phyloP scores from a whole-genome alignment of 2,113 vertebrate genomes.

The Sterna hirundo region DNA sequence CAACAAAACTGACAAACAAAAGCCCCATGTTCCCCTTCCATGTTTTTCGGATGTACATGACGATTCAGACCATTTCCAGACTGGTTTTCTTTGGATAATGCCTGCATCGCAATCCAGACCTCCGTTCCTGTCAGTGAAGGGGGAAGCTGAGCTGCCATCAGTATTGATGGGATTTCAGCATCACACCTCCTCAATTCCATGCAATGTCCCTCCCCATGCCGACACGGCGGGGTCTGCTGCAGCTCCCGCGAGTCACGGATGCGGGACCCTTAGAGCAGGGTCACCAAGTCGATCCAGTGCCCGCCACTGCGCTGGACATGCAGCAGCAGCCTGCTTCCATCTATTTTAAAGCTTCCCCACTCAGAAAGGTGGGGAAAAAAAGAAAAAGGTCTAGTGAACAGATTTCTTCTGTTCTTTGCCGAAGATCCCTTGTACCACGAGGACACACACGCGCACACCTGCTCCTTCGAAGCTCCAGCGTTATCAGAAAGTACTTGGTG shows the following conservation, averaged over 20 bases:
- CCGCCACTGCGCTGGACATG: accelerated
- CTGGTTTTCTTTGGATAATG: not conserved
- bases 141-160: not conserved
- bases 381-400: not conserved
- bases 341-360: not conserved
- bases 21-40: not conserved
- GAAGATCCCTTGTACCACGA: accelerated
- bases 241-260: not conserved
- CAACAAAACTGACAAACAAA: not conserved
- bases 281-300: not conserved
- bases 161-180: not conserved
- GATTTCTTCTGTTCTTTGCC: not conserved
- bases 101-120: not conserved
- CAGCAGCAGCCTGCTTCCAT: not conserved
- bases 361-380: not conserved
- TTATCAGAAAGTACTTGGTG: not conserved
- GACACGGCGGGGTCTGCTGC: not conserved
- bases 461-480: not conserved
- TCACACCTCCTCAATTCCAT: not conserved
- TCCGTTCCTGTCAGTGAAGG: not conserved
- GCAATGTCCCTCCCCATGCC: not conserved
- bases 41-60: not conserved
- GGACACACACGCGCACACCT: not conserved
- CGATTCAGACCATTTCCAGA: not conserved
- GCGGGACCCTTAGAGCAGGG: not conserved